A percentile compares a stretch with the other conserved stretches of the same genome.
phyloP scores from a whole-genome alignment of 2,113 vertebrate genomes.

The Daboia siamensis region DNA sequence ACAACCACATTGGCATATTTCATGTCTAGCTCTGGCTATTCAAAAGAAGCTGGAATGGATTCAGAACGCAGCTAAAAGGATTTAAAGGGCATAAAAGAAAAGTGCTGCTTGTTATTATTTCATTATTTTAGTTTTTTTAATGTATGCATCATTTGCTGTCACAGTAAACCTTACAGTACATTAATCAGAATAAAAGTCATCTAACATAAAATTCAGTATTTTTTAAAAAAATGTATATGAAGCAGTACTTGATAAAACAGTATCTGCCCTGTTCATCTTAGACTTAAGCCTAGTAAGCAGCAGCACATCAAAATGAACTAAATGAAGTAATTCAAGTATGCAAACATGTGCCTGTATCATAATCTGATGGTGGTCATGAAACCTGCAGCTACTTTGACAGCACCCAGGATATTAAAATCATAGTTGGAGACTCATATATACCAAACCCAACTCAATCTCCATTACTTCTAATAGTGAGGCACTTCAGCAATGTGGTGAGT shows the following conservation, averaged over 20 bases:
- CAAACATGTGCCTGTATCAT: neutral
- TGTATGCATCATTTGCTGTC: neutral
- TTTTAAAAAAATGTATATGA: neutral
- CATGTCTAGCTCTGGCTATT: neutral
- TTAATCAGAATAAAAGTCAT: neutral
- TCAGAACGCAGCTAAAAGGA: constrained; percentile 6
- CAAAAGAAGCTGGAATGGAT: constrained; percentile 5
- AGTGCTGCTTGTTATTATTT: constrained; percentile 6
- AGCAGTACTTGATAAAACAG: neutral
- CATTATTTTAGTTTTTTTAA: neutral
- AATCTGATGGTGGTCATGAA: neutral
- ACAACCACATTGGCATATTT: neutral
- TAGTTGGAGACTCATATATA: neutral
- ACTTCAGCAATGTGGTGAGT: neutral
- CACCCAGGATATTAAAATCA: neutral
- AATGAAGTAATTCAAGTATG: neutral
- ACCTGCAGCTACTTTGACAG: neutral
- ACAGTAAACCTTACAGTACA: neutral
- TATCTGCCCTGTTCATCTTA: neutral
- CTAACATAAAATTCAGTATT: neutral
- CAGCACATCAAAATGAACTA: neutral
- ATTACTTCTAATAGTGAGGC: neutral
- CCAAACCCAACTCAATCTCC: neutral
- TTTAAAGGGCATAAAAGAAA: neutral
- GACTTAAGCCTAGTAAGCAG: neutral